phyloP scores from a whole-genome alignment of 2,113 vertebrate genomes.

The Henicopernis longicauda region DNA sequence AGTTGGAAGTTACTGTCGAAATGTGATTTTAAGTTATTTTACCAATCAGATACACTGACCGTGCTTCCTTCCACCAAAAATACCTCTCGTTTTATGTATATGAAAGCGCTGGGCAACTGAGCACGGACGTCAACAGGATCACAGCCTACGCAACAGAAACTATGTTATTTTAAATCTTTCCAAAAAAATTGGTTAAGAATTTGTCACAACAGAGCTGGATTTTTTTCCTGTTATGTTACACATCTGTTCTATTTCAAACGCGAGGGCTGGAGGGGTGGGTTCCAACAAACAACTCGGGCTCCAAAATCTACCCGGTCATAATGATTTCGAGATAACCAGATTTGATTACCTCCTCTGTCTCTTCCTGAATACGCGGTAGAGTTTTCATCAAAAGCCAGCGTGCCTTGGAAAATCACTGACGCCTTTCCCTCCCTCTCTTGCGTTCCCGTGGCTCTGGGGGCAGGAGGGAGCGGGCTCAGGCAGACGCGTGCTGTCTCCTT shows the following conservation, averaged over 20 bases:
- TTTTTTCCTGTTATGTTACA: constrained; percentile 15
- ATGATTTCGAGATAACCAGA: constrained; percentile 61
- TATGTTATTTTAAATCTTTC: constrained; percentile 14
- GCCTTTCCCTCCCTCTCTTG: background rate
- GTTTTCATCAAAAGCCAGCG: constrained; percentile 12
- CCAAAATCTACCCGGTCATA: constrained; percentile 27
- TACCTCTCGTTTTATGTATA: constrained; percentile 15
- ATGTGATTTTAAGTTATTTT: constrained; percentile 40
- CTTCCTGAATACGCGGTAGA: background rate
- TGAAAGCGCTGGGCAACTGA: constrained; percentile 22
- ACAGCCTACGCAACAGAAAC: constrained; percentile 23
- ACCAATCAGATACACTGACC: background rate
- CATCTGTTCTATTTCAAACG: constrained; percentile 1
- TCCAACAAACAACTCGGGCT: constrained; percentile 53
- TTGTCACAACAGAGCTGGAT: background rate
- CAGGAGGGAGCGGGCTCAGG: background rate
- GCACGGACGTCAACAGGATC: constrained; percentile 46
- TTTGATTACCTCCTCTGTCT: constrained; percentile 47
- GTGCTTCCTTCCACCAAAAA: constrained; percentile 63
- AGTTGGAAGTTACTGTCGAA: constrained; percentile 26
- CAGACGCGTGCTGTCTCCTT: background rate
- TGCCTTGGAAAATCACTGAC: constrained; percentile 26
- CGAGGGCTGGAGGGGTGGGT: constrained; percentile 2
- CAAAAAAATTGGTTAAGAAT: background rate
- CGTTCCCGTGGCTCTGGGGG: background rate